A percentile compares a stretch with the other conserved stretches of the same genome.
Conservation (phyloP, 2,797 vertebrate species). For the Anguilla marmorata region DNA sequence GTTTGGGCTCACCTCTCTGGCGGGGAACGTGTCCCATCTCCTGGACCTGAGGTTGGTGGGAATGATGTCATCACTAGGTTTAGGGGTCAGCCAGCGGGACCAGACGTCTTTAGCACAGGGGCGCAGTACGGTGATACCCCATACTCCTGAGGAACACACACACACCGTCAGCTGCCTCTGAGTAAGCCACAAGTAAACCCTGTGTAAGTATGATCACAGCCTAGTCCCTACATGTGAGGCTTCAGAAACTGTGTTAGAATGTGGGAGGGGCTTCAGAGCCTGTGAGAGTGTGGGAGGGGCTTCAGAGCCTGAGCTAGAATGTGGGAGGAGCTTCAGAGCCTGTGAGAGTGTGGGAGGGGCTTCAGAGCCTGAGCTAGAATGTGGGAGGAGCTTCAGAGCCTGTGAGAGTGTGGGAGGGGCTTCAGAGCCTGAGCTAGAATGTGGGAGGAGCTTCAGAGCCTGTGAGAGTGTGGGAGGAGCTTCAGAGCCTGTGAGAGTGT, state of each 20-base stretch:
- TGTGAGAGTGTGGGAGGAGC: background rate
- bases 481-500: background rate
- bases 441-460: background rate
- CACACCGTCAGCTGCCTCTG: background rate
- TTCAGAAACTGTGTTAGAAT: background rate
- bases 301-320: background rate
- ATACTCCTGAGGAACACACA: slow-evolving; percentile 64
- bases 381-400: background rate
- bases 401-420: background rate
- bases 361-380: background rate
- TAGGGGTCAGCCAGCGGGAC: slow-evolving; percentile 78
- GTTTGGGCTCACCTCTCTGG: slow-evolving; percentile 70
- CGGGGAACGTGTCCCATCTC: slow-evolving; percentile 69
- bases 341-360: background rate
- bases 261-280: background rate
- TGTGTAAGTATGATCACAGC: background rate
- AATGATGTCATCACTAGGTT: slow-evolving; percentile 74
- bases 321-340: background rate
- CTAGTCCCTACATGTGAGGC: too few relatives aligned
- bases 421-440: background rate
- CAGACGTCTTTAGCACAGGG: slow-evolving; percentile 70
- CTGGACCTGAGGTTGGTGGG: slow-evolving; percentile 78
- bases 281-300: background rate
- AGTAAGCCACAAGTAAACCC: background rate
- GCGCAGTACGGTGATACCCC: slow-evolving; percentile 78